Evolutionary conservation across 1,140 invertebrate species (phyloP), one percentile per base, ranked within the genome.

Genomic region (Drosophila subpulchrella): DNA sequence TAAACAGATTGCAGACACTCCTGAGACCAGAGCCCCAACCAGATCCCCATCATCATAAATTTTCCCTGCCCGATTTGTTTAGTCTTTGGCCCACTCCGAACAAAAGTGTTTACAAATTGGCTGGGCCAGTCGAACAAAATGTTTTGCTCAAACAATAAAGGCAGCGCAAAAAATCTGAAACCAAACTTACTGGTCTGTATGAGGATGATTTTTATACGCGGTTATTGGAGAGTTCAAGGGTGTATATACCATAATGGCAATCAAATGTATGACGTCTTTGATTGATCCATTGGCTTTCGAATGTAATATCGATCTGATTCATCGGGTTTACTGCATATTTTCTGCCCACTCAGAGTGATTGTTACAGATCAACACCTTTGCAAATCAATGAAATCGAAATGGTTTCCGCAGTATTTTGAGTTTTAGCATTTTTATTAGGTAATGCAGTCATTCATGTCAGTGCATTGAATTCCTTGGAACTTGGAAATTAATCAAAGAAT

Each of bases 31-130:
- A 62, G 55, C 15, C 65, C 10, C 10, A 63, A 56, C 50, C 48
- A 57, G 65, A 71, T 68, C 42, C 65, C 36, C 65, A 71, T 70
- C 67, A 41, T 34, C 68, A 82, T 75, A 78, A 78, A 70, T 86
- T 66, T 47, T 36, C 32, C 39, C 20, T 46, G 30, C 38, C 36
- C 57, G 62, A 79, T 89, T 88, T 88, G 83, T 88, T 88, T 88
- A 88, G 83, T 88, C 83, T 88, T 88, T 56, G 24, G 71, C 38
- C 46, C 27, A 15, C 47, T 55, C 55, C 12, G 39, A 24, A 17
- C 27, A 24, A 20, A 70, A 86, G 63, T 88, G 83, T 88, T 88
- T 88, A 86, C 83, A 86, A 79, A 88, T 81, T 85, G 67, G 54
- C 59, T 55, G 75, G 62, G 38, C 58, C 54, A 78, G 63, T 44